These are phyloP conservation scores for Armadillidium nasatum DNA, from an alignment of 1,140 invertebrate species.

Conservation along the genomic window DNA sequence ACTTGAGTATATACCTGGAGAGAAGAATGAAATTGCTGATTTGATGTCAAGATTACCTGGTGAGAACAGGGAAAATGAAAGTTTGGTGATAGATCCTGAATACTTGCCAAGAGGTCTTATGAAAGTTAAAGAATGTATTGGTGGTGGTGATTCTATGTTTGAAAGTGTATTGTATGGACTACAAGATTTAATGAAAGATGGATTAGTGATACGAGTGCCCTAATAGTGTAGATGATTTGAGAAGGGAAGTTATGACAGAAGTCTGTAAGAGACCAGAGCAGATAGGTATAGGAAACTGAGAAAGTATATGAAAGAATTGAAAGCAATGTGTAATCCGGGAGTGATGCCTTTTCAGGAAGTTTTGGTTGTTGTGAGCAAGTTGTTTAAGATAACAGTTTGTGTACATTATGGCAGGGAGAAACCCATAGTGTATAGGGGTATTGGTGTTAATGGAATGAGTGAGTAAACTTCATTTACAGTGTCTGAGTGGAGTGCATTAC, in stretches of 20 bases:
- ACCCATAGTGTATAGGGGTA: neutral
- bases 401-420: conserved; percentile 6
- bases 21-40: conserved; percentile 21
- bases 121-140: neutral
- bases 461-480: conserved; percentile 1
- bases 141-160: conserved; percentile 15
- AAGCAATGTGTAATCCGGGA: neutral
- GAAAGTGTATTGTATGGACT: neutral
- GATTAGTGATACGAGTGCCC: neutral
- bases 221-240: neutral
- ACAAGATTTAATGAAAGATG: neutral
- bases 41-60: neutral
- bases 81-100: too few relatives aligned
- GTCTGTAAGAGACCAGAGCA: neutral
- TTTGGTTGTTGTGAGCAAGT: neutral
- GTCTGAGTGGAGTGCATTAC: neutral
- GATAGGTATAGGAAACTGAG: neutral
- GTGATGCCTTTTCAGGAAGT: neutral
- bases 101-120: too few relatives aligned
- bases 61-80: neutral
- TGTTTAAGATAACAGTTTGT: neutral
- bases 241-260: conserved; percentile 1
- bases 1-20: conserved; percentile 4
- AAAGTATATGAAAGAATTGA: neutral
- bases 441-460: neutral